Conservation (phyloP, 1,140 invertebrate species). For the Drosophila novamexicana region DNA sequence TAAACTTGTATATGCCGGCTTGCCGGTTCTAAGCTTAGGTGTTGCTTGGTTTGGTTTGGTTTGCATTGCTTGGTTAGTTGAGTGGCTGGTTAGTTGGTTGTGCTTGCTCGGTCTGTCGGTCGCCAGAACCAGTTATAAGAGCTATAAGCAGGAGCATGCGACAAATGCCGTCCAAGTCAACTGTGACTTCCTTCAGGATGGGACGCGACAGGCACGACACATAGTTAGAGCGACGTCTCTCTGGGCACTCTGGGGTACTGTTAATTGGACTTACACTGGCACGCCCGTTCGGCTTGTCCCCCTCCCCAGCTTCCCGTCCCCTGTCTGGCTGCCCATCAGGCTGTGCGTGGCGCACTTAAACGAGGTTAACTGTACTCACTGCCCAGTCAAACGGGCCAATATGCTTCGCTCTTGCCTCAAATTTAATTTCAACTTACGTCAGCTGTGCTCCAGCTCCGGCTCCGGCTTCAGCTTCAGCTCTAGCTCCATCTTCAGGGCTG, state of each 20-base stretch:
- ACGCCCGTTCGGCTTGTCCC: conserved; percentile 28
- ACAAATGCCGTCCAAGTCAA: conserved; percentile 66
- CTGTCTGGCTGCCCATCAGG: conserved; percentile 32
- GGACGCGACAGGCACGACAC: conserved; percentile 46
- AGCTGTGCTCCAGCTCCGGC: no score
- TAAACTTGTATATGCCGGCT: conserved; percentile 81
- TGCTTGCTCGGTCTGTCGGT: conserved; percentile 45
- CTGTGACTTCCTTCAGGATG: conserved; percentile 67
- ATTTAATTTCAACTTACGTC: conserved; percentile 77
- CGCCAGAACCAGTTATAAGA: conserved; percentile 68
- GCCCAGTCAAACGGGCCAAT: conserved; percentile 44
- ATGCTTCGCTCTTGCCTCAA: conserved; percentile 43
- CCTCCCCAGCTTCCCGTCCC: background rate
- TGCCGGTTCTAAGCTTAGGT: conserved; percentile 57
- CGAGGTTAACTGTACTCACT: conserved; percentile 76
- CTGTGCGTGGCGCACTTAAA: conserved; percentile 76
- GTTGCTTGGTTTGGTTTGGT: conserved; percentile 24
- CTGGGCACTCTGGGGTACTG: conserved; percentile 61
- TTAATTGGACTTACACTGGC: conserved; percentile 71
- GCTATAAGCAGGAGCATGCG: conserved; percentile 78
- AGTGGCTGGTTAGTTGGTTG: conserved; percentile 24
- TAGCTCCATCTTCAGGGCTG: conserved; percentile 46
- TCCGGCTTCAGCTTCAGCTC: conserved; percentile 39
- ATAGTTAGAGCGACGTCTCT: conserved; percentile 56
- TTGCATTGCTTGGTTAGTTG: conserved; percentile 14